phyloP scores from a whole-genome alignment of 1,140 invertebrate species.

The Saccostrea glomerata region DNA sequence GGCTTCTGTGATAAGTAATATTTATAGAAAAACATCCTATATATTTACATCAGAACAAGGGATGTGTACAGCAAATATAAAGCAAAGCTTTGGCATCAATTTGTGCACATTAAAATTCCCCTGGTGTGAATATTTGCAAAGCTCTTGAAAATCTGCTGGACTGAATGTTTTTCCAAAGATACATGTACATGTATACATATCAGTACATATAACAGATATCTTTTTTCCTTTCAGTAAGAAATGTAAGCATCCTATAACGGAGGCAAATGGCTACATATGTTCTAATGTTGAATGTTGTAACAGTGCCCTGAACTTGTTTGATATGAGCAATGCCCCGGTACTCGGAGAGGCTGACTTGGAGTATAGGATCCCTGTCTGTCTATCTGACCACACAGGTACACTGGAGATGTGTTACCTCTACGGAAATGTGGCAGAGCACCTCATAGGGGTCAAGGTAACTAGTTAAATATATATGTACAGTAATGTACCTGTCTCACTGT shows the following conservation, averaged over 20 bases:
- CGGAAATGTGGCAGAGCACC: slow-evolving; percentile 52
- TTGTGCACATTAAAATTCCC: too few species aligned
- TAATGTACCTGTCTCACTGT: slow-evolving; percentile 55
- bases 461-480: neutral
- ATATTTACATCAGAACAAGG: too few species aligned
- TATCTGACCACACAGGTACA: slow-evolving; percentile 70
- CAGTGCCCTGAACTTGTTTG: slow-evolving; percentile 52
- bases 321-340: slow-evolving; percentile 40
- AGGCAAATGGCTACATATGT: slow-evolving; percentile 60
- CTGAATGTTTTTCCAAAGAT: too few species aligned
- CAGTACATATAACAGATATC: neutral
- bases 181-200: too few species aligned
- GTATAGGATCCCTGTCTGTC: slow-evolving; percentile 60
- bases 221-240: slow-evolving; percentile 64
- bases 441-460: slow-evolving; percentile 61
- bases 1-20: too few species aligned
- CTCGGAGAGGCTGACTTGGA: slow-evolving; percentile 51
- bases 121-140: too few species aligned
- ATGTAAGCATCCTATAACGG: slow-evolving; percentile 61
- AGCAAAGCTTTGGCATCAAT: too few species aligned
- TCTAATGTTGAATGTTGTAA: slow-evolving; percentile 63
- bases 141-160: too few species aligned
- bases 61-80: too few species aligned
- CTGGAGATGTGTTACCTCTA: slow-evolving; percentile 60
- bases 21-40: too few species aligned